phyloP scores from a whole-genome alignment of 1,140 invertebrate genomes.

The Potamilus streckersoni region DNA sequence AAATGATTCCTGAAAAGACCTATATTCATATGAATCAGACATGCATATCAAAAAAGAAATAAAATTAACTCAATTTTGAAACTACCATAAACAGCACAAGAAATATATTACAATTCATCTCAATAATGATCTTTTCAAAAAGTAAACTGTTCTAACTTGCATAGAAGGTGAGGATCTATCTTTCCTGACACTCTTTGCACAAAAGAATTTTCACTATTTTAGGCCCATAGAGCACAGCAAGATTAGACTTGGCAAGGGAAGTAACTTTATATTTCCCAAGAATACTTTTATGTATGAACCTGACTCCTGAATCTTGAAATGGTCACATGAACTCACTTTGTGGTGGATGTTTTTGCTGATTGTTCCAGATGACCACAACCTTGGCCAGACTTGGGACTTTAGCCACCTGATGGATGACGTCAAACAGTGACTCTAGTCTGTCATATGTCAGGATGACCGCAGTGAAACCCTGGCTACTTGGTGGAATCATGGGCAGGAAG shows the following conservation, averaged over 20 bases:
- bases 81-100: background rate
- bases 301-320: no score
- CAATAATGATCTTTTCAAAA: background rate
- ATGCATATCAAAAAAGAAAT: background rate
- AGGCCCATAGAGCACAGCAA: no score
- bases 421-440: constrained; percentile 89
- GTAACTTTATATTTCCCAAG: no score
- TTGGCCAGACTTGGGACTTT: constrained; percentile 96
- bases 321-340: constrained; percentile 63
- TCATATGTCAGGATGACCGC: constrained; percentile 98
- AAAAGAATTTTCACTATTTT: no score
- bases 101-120: background rate
- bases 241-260: no score
- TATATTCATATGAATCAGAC: no score
- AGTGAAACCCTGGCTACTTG: constrained; percentile 91
- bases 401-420: constrained; percentile 85
- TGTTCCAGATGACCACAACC: constrained; percentile 98
- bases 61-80: background rate
- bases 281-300: no score
- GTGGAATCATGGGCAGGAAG: constrained; percentile 85
- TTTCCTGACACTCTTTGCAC: no score
- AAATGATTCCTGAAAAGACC: no score
- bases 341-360: constrained; percentile 85
- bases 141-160: background rate
- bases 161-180: no score